Evolutionary conservation across 2,888 invertebrate species (phyloP).

Genomic region (Dicycla oo): DNA sequence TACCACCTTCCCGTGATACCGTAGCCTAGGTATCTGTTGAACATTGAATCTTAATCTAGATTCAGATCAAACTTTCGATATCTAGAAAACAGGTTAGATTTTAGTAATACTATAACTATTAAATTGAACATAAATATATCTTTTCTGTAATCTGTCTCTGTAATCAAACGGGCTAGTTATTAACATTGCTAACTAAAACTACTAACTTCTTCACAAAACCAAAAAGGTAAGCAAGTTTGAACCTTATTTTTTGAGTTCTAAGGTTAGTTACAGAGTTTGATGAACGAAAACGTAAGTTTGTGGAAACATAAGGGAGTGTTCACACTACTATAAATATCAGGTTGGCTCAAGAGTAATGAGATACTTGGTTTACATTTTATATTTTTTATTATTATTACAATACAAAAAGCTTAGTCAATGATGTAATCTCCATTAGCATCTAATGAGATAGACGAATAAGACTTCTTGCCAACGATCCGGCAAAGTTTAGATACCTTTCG

Average conservation of each 20-base stretch:
- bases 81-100: constrained; percentile 53
- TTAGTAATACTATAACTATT: constrained; percentile 32
- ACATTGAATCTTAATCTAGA: constrained; percentile 53
- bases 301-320: constrained; percentile 26
- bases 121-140: constrained; percentile 54
- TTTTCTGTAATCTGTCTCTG: constrained; percentile 57
- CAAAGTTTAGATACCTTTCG: no score
- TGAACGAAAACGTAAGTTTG: constrained; percentile 33
- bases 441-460: no score
- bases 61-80: constrained; percentile 47
- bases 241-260: constrained; percentile 6
- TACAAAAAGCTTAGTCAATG: no score
- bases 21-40: constrained; percentile 30
- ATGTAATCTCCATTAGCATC: no score
- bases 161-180: constrained; percentile 61
- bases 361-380: no score
- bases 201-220: neutral
- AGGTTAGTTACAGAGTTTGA: constrained; percentile 14
- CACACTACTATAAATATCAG: constrained; percentile 5
- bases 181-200: constrained; percentile 60
- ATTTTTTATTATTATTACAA: no score
- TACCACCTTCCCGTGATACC: neutral
- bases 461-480: no score
- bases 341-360: no score
- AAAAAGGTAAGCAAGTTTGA: constrained; percentile 3